Base-by-base conservation (phyloP, 2,888 invertebrate genomes). In the Dromius quadrimaculatus region DNA sequence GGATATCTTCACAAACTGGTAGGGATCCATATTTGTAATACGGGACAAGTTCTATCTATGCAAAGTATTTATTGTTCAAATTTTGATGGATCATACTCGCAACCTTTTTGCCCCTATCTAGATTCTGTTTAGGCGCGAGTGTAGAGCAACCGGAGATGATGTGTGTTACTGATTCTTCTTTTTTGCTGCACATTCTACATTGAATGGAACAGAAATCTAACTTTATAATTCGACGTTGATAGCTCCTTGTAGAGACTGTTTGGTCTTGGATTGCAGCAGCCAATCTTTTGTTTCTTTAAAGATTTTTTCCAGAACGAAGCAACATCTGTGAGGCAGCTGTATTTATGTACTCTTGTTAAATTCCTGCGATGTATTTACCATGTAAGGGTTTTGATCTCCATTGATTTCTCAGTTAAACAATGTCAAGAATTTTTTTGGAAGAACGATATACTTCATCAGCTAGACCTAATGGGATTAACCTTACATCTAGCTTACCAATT, bases 231-330 rank as follows among this genome's bases (percentile, higher is more conserved):
- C 61, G 19, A 61, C 70, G 72, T 22, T 8, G 34, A 41, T 72
- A 72, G 38, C 70, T 71, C 17, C 36, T 66, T 20, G 74, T 74
- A 1, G 54, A 20, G 5, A 74, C 45, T 3, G 71, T 71, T 32
- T 70, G 71, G 38, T 74, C 73, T 54, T 74, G 72, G 15, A 72
- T 72, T 1, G 74, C 71, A 6, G 71, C 41, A 2, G 73, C 36
- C 3, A 73, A 73, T 6, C 72, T 71, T 45, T 75, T 71, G 1
- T 73, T 73, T 45, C 73, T 72, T 8, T 62, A 68, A 57, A 71
- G 73, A 15, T 73, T 57, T 61, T 69, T 64, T 43, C 73, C 70
- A n/a, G 45, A 13, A 2, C 6, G 32, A 17, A 74, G 57, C 71
- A 71, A 74, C 22, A 47, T 38, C 15, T 65, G 43, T 6, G 71